These are phyloP conservation scores for Aleiodes testaceus DNA, from an alignment of 2,888 invertebrate genomes.

Conservation along the genomic window DNA sequence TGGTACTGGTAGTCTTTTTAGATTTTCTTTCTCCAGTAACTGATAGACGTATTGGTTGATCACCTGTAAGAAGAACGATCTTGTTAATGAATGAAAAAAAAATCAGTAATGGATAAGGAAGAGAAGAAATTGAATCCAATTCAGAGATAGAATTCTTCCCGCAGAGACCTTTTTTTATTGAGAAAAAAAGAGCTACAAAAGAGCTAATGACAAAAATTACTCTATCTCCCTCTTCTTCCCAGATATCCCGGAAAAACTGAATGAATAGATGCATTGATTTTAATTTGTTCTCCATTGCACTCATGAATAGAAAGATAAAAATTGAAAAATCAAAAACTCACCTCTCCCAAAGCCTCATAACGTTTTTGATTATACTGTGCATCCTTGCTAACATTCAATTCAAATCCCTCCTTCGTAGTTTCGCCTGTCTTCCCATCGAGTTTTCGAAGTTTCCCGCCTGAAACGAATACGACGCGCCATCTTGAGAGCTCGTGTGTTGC, in stretches of 20 bases:
- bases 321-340: conserved; percentile 54
- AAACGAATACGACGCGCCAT: conserved; percentile 24
- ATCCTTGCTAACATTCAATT: conserved; percentile 79
- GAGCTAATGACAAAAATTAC: too few species aligned
- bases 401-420: conserved; percentile 76
- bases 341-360: conserved; percentile 83
- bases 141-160: too few species aligned
- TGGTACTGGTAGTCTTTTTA: conserved; percentile 78
- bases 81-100: conserved; percentile 14
- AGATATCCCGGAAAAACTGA: too few species aligned
- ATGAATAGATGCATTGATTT: too few species aligned
- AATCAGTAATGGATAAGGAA: not conserved
- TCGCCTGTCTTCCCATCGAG: conserved; percentile 75
- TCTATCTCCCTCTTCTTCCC: too few species aligned
- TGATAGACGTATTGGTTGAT: conserved; percentile 82
- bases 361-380: conserved; percentile 80
- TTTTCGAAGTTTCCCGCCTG: conserved; percentile 80
- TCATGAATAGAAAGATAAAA: not conserved
- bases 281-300: too few species aligned
- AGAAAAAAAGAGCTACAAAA: too few species aligned
- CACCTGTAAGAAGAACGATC: conserved; percentile 69
- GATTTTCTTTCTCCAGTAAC: conserved; percentile 77
- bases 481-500: not conserved
- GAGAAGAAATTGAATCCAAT: too few species aligned
- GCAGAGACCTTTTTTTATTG: too few species aligned